Percentiles rank a stretch among this genome's conserved stretches.
Conservation (phyloP, 2,797 vertebrate genomes). For the Pantherophis alleghaniensis region DNA sequence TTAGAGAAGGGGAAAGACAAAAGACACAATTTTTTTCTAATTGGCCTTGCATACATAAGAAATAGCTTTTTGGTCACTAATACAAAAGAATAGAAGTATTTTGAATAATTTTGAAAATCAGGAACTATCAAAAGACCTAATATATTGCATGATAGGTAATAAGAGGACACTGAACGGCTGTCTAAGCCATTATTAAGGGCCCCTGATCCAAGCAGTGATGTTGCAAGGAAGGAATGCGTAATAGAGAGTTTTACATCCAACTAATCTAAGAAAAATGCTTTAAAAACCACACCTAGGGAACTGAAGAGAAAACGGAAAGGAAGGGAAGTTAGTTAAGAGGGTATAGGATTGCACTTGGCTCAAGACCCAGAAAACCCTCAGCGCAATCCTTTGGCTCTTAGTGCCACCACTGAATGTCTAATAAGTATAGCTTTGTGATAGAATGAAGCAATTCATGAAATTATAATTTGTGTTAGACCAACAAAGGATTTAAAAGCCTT, state of each 20-base stretch:
- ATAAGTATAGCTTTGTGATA: neutral
- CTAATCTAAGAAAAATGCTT: neutral
- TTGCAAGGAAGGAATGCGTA: neutral
- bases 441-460: neutral
- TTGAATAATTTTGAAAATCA: neutral
- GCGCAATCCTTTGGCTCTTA: neutral
- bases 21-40: neutral
- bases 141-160: neutral
- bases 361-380: neutral
- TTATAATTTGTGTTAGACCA: neutral
- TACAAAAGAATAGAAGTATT: neutral
- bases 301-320: neutral
- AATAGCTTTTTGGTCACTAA: neutral
- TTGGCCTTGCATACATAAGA: neutral
- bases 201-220: neutral
- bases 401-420: neutral
- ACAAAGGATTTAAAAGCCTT: neutral
- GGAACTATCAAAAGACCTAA: neutral
- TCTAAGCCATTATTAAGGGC: neutral
- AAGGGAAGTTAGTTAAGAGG: neutral
- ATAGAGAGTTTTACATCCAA: neutral
- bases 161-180: neutral
- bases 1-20: neutral
- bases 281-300: neutral
- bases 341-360: neutral